A percentile compares a stretch with the other conserved stretches of the same genome.
phyloP scores from a whole-genome alignment of 2,888 invertebrate species.

The Aricia artaxerxes region DNA sequence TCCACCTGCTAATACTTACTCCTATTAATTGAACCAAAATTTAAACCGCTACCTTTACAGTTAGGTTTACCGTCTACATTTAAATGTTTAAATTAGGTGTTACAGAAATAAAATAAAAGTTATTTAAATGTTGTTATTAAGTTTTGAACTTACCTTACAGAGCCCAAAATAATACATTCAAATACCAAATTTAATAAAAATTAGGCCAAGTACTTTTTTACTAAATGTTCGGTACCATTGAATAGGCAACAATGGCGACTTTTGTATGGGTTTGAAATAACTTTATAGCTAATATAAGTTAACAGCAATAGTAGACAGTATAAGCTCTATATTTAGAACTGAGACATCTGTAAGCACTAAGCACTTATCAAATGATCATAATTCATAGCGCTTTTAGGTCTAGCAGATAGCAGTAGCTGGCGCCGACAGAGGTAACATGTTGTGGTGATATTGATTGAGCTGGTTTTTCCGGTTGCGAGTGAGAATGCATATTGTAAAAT shows the following conservation, averaged over 20 bases:
- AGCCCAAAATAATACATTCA: too few species aligned
- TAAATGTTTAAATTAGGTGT: background rate
- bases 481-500: background rate
- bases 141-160: too few species aligned
- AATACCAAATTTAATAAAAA: too few species aligned
- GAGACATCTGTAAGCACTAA: background rate
- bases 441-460: background rate
- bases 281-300: too few species aligned
- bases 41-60: constrained; percentile 4
- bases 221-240: too few species aligned
- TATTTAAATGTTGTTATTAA: background rate
- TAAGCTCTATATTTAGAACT: background rate
- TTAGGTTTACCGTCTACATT: background rate
- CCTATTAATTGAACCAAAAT: background rate
- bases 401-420: background rate
- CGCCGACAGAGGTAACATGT: background rate
- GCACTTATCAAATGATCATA: too few species aligned
- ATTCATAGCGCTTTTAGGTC: background rate
- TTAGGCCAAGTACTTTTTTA: too few species aligned
- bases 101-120: background rate
- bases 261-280: too few species aligned
- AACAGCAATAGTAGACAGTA: too few species aligned
- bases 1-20: background rate
- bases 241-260: too few species aligned
- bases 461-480: background rate